Evolutionary conservation across 1,140 invertebrate species (phyloP).

Genomic region (Stegodyphus dumicola): DNA sequence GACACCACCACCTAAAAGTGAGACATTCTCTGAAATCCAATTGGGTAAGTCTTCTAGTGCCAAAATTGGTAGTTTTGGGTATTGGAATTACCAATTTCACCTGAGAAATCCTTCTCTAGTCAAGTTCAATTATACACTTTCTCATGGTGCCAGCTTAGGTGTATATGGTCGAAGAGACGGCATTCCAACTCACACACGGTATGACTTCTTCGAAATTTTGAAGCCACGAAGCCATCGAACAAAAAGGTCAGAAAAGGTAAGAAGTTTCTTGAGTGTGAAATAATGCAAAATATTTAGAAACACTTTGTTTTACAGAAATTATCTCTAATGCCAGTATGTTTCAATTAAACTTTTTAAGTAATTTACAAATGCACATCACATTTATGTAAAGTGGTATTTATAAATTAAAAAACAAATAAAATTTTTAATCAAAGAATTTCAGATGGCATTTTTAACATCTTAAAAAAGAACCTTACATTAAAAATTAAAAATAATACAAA

Average conservation of each 20-base stretch:
- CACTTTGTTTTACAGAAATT: too few species aligned
- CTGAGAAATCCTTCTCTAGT: slow-evolving; percentile 90
- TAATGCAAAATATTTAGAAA: too few species aligned
- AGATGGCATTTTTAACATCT: too few species aligned
- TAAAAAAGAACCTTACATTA: too few species aligned
- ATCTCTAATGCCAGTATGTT: too few species aligned
- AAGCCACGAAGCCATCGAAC: slow-evolving; percentile 41
- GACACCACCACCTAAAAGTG: slow-evolving; percentile 46
- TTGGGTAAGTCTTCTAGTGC: slow-evolving; percentile 82
- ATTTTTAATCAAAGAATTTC: too few species aligned
- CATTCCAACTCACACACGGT: slow-evolving; percentile 92
- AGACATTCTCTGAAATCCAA: slow-evolving; percentile 73
- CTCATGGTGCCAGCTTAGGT: slow-evolving; percentile 90
- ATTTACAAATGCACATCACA: too few species aligned
- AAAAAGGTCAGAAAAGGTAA: slow-evolving; percentile 54
- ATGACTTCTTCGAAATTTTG: slow-evolving; percentile 87
- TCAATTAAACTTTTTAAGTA: too few species aligned
- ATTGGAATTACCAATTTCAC: slow-evolving; percentile 90
- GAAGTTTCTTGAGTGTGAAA: neutral
- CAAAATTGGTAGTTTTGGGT: slow-evolving; percentile 85
- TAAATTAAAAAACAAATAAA: too few species aligned
- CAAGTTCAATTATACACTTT: slow-evolving; percentile 87
- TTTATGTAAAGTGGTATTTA: too few species aligned
- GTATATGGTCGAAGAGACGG: slow-evolving; percentile 89
- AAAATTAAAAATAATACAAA: too few species aligned